Percentiles rank a stretch among this genome's conserved stretches.
These are phyloP conservation scores for Hemiprocne comata DNA, from an alignment of 2,113 vertebrate species.

Conservation along the genomic window DNA sequence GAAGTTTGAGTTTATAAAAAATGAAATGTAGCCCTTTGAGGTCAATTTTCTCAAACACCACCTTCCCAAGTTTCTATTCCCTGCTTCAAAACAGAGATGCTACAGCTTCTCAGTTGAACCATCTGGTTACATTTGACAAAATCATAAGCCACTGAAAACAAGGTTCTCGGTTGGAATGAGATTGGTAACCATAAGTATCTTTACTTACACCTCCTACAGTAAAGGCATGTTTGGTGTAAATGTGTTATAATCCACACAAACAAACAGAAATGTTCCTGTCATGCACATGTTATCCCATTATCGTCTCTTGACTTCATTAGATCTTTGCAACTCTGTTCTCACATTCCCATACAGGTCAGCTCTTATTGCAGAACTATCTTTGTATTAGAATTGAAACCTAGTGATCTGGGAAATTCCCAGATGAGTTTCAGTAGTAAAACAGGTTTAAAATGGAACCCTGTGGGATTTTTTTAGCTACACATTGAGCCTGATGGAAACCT, in stretches of 20 bases:
- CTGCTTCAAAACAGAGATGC: neutral
- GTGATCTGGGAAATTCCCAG: neutral
- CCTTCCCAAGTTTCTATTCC: neutral
- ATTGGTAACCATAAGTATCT: constrained; percentile 17
- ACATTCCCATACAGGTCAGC: neutral
- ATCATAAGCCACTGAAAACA: neutral
- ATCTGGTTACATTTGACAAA: constrained; percentile 43
- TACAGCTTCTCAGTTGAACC: neutral
- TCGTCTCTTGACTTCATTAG: neutral
- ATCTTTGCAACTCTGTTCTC: neutral
- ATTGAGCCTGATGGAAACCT: neutral
- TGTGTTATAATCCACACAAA: constrained; percentile 30
- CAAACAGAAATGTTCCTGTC: constrained; percentile 3
- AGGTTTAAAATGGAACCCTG: neutral
- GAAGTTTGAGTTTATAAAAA: neutral
- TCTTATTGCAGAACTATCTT: neutral
- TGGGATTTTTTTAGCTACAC: neutral
- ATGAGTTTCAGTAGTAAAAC: neutral
- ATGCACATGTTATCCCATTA: neutral
- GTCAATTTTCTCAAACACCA: neutral
- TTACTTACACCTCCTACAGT: constrained; percentile 35
- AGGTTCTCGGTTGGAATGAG: neutral
- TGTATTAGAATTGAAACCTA: neutral
- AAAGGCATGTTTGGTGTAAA: constrained; percentile 28
- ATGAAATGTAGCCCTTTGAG: neutral